Evolutionary conservation across 92 coral and sea anemone genomes (phyloP), one percentile per base, ranked within the genome.

Genomic region (Phymanthus crucifer): DNA sequence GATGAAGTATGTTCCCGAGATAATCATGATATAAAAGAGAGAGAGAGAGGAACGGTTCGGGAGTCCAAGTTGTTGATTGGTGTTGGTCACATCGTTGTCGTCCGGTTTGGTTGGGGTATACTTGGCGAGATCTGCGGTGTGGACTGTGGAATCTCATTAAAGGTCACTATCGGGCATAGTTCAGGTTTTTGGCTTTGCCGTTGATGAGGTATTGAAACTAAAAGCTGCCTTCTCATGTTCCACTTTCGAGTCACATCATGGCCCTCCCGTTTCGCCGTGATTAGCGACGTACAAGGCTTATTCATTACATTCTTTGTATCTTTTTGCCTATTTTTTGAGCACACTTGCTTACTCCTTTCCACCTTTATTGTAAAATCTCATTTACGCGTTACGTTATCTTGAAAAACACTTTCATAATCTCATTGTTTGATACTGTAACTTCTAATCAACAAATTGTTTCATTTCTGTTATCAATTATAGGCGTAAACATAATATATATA

Each of bases 161-260:
- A 72, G 65, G 78, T 74, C 78, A 74, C 16, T 46, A 32, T 46
- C 36, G 40, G 40, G 56, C 66, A 74, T 17, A 32, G 56, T 57
- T 46, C 37, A 34, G 73, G 32, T 69, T 69, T 69, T 38, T 18
- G 47, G 27, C 3, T 33, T 29, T 47, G 29, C 27, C 64, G 29
- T 6, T 61, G 68, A 24, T 61, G 35, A 61, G 29, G 66, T 26
- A 74, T 74, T 45, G 78, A 52, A 74, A 74, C 78, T 36, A 26
- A 74, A 47, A 69, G 17, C 73, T 2, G 16, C 21, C 65, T 0
- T 74, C 78, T 74, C 78, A 35, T 9, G 66, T 74, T 74, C 66
- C 78, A 46, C 66, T 35, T 46, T 74, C 78, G 40, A 0, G 78
- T 74, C 78, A 72, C 48, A 9, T n/a, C n/a, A n/a, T n/a, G n/a